A percentile compares a stretch with the other conserved stretches of the same genome.
Conservation (phyloP, 2,113 vertebrate genomes). For the Apaloderma vittatum region DNA sequence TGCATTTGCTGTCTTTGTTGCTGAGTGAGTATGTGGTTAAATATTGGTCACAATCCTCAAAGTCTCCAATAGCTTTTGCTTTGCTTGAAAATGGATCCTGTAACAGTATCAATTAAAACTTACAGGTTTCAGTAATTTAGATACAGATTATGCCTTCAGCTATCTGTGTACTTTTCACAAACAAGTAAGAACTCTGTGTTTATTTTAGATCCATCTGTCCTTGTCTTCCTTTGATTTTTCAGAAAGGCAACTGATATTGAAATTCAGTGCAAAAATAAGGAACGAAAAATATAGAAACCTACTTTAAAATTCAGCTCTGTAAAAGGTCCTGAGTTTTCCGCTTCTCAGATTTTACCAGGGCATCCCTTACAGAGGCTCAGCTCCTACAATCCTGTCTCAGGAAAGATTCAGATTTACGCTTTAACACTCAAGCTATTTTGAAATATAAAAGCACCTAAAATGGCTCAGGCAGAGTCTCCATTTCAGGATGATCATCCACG, state of each 20-base stretch:
- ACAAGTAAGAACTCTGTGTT: constrained; percentile 20
- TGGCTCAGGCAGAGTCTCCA: background rate
- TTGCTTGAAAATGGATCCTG: background rate
- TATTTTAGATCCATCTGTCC: constrained; percentile 45
- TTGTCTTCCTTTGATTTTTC: constrained; percentile 37
- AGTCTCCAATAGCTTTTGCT: background rate
- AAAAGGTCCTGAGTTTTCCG: background rate
- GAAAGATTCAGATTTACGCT: background rate
- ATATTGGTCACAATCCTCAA: background rate
- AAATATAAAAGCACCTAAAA: constrained; percentile 18
- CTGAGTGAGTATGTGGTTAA: background rate
- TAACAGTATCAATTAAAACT: constrained; percentile 44
- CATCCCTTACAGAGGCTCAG: constrained; percentile 16
- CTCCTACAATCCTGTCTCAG: background rate
- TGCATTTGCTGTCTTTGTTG: background rate
- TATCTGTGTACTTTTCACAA: constrained; percentile 34
- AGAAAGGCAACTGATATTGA: constrained; percentile 1
- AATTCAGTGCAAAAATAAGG: constrained; percentile 32
- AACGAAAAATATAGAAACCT: constrained; percentile 15
- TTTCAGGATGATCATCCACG: background rate
- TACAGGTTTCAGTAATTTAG: constrained; percentile 44
- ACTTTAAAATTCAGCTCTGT: constrained; percentile 8
- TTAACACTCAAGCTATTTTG: constrained; percentile 31
- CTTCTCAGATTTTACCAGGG: constrained; percentile 1
- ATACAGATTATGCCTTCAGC: constrained; percentile 53